Percentiles rank a stretch among this genome's conserved stretches.
phyloP scores from a whole-genome alignment of 2,888 invertebrate genomes.

The Cryptus viduatorius region DNA sequence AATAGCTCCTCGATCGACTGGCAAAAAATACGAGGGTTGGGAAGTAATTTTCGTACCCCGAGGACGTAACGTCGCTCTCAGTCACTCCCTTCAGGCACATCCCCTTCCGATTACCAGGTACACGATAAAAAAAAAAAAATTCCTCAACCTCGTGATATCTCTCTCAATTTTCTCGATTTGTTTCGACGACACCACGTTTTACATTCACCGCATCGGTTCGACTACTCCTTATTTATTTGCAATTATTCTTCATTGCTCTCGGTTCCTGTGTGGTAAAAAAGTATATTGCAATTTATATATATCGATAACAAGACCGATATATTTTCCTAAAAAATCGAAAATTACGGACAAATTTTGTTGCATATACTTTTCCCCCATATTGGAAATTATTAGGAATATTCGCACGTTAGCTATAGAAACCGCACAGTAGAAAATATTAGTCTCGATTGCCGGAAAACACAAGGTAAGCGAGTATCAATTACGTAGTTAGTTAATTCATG shows the following conservation, averaged over 20 bases:
- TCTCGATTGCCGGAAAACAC: neutral
- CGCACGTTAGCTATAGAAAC: slow-evolving; percentile 40
- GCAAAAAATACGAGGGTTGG: slow-evolving; percentile 85
- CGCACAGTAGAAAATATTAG: slow-evolving; percentile 33
- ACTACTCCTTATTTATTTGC: slow-evolving; percentile 40
- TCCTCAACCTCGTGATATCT: slow-evolving; percentile 30
- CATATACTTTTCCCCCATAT: neutral
- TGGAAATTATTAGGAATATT: neutral
- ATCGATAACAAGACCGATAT: too few species aligned
- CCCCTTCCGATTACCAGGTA: slow-evolving; percentile 92
- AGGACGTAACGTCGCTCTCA: slow-evolving; percentile 86
- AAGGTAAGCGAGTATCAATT: slow-evolving; percentile 45
- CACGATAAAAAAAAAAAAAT: slow-evolving; percentile 28
- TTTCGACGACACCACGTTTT: neutral
- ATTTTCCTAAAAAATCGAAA: too few species aligned
- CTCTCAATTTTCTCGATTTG: slow-evolving; percentile 10
- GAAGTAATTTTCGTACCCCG: slow-evolving; percentile 85
- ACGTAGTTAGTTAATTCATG: slow-evolving; percentile 7
- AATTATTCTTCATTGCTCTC: slow-evolving; percentile 24
- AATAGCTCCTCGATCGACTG: slow-evolving; percentile 87
- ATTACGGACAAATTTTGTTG: too few species aligned
- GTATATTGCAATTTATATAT: neutral
- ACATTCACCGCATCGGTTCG: slow-evolving; percentile 14
- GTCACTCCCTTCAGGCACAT: slow-evolving; percentile 91
- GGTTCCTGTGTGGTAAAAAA: neutral